Evolutionary conservation across 2,888 invertebrate genomes (phyloP).

Genomic region (Athripsodes cinereus): DNA sequence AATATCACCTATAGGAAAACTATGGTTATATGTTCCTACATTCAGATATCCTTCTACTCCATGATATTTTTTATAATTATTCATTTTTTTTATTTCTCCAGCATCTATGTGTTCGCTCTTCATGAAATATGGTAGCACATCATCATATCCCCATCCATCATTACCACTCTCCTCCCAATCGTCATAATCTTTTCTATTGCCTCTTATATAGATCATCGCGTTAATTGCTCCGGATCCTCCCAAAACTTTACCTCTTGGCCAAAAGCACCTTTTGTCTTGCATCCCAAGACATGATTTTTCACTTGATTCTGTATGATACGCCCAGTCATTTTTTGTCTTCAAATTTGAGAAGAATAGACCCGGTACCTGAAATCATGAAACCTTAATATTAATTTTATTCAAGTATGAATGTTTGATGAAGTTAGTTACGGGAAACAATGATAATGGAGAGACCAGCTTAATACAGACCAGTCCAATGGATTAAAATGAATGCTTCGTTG

Average conservation of each 20-base stretch:
- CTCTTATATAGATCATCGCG: constrained; percentile 56
- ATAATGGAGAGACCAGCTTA: too few relatives aligned
- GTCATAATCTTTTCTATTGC: constrained; percentile 49
- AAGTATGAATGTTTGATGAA: too few relatives aligned
- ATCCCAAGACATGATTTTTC: constrained; percentile 41
- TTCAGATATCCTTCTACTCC: constrained; percentile 40
- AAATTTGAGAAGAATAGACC: constrained; percentile 4
- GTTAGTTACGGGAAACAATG: too few relatives aligned
- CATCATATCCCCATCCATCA: constrained; percentile 49
- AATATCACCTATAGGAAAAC: constrained; percentile 31
- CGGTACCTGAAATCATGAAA: constrained; percentile 12
- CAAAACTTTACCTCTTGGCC: constrained; percentile 60
- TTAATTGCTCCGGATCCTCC: constrained; percentile 58
- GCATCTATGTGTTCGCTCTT: constrained; percentile 44
- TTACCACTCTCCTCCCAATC: constrained; percentile 51
- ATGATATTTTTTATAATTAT: constrained; percentile 35
- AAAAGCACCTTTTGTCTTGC: constrained; percentile 38
- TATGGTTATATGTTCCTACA: constrained; percentile 35
- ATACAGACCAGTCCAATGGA: too few relatives aligned
- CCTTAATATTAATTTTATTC: too few relatives aligned
- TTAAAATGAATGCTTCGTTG: too few relatives aligned
- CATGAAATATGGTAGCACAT: constrained; percentile 42
- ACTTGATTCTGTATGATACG: constrained; percentile 45
- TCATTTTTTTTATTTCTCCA: constrained; percentile 25
- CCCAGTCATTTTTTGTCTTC: constrained; percentile 42